Percentiles rank a stretch among this genome's conserved stretches.
These are phyloP conservation scores for Lacanobia wlatinum DNA, from an alignment of 2,888 invertebrate genomes.

Conservation along the genomic window DNA sequence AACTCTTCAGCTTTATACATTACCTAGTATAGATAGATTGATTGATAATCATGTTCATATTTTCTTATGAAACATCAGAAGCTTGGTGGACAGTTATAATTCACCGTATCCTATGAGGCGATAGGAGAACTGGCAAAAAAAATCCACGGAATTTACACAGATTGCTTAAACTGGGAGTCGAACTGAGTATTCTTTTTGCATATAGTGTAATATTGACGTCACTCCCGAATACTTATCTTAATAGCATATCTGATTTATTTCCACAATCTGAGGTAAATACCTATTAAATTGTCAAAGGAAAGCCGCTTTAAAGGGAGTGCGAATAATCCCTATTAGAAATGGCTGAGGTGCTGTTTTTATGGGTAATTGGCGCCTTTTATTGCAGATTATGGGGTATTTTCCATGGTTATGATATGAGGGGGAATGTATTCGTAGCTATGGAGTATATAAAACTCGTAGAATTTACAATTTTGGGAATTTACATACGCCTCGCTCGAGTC, in stretches of 20 bases:
- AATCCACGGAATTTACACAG: no score
- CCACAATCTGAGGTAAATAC: conserved; percentile 40
- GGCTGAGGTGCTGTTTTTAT: conserved; percentile 58
- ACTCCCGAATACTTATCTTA: conserved; percentile 19
- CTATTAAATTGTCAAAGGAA: conserved; percentile 53
- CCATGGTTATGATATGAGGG: conserved; percentile 36
- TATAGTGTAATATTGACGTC: conserved; percentile 9
- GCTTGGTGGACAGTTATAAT: no score
- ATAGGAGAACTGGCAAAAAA: no score
- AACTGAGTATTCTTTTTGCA: not conserved
- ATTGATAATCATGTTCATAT: no score
- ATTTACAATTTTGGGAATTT: conserved; percentile 22
- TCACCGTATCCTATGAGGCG: no score
- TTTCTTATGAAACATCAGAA: no score
- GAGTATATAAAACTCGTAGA: conserved; percentile 2
- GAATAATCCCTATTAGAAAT: conserved; percentile 57
- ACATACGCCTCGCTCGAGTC: not conserved
- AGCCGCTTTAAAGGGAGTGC: conserved; percentile 39
- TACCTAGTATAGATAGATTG: no score
- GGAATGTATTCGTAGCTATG: conserved; percentile 6
- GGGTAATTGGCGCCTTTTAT: conserved; percentile 55
- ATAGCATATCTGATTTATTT: conserved; percentile 49
- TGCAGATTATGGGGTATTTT: conserved; percentile 55
- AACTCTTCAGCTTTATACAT: no score
- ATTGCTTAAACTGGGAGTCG: not conserved